These are phyloP conservation scores for Urechis unicinctus DNA, from an alignment of 2,888 invertebrate genomes.

Conservation along the genomic window DNA sequence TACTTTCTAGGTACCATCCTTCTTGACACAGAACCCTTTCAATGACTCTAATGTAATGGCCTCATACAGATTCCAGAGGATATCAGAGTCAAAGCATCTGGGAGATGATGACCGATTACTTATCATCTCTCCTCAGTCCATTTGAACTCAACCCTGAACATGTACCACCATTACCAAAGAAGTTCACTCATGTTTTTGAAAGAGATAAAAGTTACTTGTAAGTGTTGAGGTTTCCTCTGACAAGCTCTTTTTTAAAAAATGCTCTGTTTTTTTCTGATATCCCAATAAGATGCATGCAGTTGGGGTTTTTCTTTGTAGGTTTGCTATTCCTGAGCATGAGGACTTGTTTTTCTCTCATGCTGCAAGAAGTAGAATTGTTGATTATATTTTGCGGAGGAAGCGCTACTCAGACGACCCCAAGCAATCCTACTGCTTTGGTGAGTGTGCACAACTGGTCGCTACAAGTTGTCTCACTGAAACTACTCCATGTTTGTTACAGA, in stretches of 20 bases:
- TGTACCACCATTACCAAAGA: conserved; percentile 72
- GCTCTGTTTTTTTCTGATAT: not conserved
- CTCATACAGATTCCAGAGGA: too few relatives aligned
- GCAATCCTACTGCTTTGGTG: conserved; percentile 40
- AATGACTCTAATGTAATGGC: too few relatives aligned
- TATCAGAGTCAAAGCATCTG: conserved; percentile 15
- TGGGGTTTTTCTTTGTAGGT: conserved; percentile 58
- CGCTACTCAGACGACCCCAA: conserved; percentile 59
- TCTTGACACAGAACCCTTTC: too few relatives aligned
- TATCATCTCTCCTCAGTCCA: conserved; percentile 55
- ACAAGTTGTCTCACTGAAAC: too few relatives aligned
- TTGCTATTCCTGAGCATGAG: conserved; percentile 64
- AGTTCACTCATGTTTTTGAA: conserved; percentile 81
- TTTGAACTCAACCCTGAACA: conserved; percentile 64
- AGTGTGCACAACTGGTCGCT: not conserved
- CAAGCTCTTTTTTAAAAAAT: not conserved
- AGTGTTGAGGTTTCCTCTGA: conserved; percentile 51
- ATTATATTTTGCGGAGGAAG: conserved; percentile 85
- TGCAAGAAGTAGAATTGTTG: conserved; percentile 79
- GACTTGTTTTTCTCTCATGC: conserved; percentile 81
- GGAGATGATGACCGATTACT: conserved; percentile 15
- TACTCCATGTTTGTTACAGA: too few relatives aligned
- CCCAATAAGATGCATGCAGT: not conserved
- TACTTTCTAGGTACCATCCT: too few relatives aligned
- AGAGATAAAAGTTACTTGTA: conserved; percentile 87